Conservation (phyloP, 2,888 invertebrate species). For the Nesidiocoris tenuis region DNA sequence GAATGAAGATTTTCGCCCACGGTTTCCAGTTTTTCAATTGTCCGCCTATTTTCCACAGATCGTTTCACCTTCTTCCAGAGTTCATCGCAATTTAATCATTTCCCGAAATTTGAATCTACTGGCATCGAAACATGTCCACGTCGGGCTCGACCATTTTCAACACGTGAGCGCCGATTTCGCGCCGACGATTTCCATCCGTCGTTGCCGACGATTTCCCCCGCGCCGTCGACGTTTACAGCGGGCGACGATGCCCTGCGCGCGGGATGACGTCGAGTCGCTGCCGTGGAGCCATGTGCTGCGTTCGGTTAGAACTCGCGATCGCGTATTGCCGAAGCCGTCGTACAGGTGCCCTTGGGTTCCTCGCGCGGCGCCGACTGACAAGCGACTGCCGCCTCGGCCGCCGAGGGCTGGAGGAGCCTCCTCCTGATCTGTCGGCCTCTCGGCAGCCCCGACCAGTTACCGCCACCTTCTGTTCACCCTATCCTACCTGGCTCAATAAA, state of each 20-base stretch:
- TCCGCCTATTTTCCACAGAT: no score
- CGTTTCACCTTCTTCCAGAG: no score
- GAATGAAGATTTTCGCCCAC: no score
- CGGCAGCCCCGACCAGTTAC: not conserved
- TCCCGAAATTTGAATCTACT: no score
- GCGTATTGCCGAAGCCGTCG: conserved; percentile 25
- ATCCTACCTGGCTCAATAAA: no score
- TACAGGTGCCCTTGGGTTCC: conserved; percentile 8
- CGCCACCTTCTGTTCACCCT: no score
- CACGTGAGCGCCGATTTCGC: no score
- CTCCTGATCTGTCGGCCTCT: not conserved
- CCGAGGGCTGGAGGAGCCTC: not conserved
- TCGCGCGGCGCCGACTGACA: conserved; percentile 33
- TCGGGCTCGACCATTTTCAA: not conserved
- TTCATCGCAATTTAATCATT: no score
- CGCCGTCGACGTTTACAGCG: not conserved
- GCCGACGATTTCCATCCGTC: not conserved
- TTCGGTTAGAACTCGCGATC: conserved; percentile 22
- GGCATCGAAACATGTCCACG: no score
- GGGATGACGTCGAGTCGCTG: not conserved
- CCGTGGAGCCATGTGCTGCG: conserved; percentile 21
- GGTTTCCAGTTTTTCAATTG: no score
- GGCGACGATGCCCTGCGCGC: not conserved
- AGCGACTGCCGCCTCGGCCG: conserved; percentile 29
- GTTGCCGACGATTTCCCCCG: not conserved